Evolutionary conservation across 2,113 vertebrate species (phyloP).

Genomic region (Cynocephalus volans): DNA sequence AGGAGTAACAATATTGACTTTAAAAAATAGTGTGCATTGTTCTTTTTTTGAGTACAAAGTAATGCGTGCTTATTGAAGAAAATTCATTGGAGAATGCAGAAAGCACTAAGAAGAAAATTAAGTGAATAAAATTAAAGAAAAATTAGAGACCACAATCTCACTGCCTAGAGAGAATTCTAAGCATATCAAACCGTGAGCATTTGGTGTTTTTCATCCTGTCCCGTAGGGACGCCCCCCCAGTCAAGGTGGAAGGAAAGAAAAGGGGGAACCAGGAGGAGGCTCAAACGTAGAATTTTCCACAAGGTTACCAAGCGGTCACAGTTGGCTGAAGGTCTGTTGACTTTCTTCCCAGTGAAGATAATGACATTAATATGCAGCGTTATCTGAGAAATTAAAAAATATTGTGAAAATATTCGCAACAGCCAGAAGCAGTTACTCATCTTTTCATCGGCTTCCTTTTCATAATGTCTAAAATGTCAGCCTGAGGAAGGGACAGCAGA

Average conservation of each 20-base stretch:
- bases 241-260: neutral
- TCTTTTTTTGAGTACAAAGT: neutral
- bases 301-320: fast-evolving
- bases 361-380: neutral
- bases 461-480: neutral
- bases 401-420: neutral
- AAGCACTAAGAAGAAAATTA: neutral
- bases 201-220: neutral
- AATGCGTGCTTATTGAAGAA: neutral
- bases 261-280: fast-evolving
- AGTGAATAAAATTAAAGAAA: neutral
- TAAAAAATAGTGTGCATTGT: neutral
- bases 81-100: neutral
- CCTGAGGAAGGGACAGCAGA: too few species aligned
- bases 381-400: neutral
- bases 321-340: neutral
- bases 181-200: neutral
- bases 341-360: neutral
- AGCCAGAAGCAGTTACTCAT: neutral
- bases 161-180: neutral
- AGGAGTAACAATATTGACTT: neutral
- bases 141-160: neutral
- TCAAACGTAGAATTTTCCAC: fast-evolving
- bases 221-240: neutral
- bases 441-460: constrained; percentile 9